These are phyloP conservation scores for Saccostrea echinata DNA, from an alignment of 1,140 invertebrate species.

Conservation along the genomic window DNA sequence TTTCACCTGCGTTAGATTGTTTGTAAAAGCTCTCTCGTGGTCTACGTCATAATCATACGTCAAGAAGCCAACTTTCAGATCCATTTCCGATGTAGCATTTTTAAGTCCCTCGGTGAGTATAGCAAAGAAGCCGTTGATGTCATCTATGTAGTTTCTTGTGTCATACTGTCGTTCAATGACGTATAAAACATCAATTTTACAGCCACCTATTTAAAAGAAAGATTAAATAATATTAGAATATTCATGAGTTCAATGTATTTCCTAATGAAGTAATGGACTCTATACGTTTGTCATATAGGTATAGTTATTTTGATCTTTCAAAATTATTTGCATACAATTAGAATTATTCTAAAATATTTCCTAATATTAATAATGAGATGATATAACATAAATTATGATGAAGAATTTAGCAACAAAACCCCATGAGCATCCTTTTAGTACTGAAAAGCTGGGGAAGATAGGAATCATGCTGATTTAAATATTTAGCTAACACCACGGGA, in stretches of 20 bases:
- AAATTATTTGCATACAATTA: neutral
- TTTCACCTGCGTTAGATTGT: slow-evolving; percentile 7
- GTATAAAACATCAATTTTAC: slow-evolving; percentile 12
- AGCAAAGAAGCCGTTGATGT: slow-evolving; percentile 1
- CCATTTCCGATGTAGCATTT: neutral
- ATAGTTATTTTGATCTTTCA: neutral
- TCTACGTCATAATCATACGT: neutral
- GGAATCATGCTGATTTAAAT: too few relatives aligned
- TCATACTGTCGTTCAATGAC: neutral
- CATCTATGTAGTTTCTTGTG: neutral
- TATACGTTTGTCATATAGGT: neutral
- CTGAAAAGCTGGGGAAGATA: too few relatives aligned
- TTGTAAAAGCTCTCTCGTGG: slow-evolving; percentile 7
- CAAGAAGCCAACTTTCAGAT: neutral
- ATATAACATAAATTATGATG: too few relatives aligned
- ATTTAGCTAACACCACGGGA: too few relatives aligned
- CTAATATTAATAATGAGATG: neutral
- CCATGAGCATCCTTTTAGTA: too few relatives aligned
- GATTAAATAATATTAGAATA: neutral
- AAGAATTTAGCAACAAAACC: too few relatives aligned
- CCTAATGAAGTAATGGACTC: neutral
- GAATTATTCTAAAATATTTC: neutral
- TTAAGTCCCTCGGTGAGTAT: neutral
- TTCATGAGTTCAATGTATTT: neutral
- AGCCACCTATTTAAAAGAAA: neutral